A percentile compares a stretch with the other conserved stretches of the same genome.
Conservation (phyloP, 2,113 vertebrate genomes). For the Uropsilus gracilis region DNA sequence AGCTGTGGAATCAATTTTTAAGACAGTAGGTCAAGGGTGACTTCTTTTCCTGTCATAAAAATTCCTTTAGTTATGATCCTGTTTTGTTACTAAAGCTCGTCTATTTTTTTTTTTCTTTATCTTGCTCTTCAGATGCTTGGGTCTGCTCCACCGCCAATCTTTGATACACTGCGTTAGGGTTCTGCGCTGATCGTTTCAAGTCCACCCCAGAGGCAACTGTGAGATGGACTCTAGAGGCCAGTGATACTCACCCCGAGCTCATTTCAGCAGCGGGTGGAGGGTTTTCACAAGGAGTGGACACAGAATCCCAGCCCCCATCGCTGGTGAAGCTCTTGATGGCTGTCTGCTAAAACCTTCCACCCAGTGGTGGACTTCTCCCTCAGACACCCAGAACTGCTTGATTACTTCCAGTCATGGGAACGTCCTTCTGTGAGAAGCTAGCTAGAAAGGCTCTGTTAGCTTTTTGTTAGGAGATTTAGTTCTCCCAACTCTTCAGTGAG, state of each 20-base stretch:
- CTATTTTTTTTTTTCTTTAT: conserved; percentile 38
- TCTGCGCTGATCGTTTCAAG: conserved; percentile 32
- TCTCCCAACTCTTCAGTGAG: background rate
- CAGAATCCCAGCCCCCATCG: background rate
- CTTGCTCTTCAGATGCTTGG: conserved; percentile 47
- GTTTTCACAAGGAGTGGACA: background rate
- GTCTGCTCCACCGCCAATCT: background rate
- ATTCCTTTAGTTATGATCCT: conserved; percentile 55
- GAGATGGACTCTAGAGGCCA: background rate
- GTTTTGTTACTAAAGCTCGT: conserved; percentile 57
- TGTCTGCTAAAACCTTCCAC: background rate
- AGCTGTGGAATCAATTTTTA: background rate
- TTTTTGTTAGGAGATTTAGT: background rate
- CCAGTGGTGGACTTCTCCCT: background rate
- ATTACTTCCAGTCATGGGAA: background rate
- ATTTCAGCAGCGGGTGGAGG: background rate
- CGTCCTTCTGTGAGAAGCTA: background rate
- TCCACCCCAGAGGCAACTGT: background rate
- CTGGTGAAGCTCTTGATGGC: background rate
- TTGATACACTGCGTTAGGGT: background rate
- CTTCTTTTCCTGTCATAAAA: conserved; percentile 62
- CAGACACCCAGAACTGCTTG: background rate
- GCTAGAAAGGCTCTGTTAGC: background rate
- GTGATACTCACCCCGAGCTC: background rate
- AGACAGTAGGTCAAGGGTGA: conserved; percentile 48